Conservation (phyloP, 2,888 invertebrate genomes). For the Ectemnius lituratus region DNA sequence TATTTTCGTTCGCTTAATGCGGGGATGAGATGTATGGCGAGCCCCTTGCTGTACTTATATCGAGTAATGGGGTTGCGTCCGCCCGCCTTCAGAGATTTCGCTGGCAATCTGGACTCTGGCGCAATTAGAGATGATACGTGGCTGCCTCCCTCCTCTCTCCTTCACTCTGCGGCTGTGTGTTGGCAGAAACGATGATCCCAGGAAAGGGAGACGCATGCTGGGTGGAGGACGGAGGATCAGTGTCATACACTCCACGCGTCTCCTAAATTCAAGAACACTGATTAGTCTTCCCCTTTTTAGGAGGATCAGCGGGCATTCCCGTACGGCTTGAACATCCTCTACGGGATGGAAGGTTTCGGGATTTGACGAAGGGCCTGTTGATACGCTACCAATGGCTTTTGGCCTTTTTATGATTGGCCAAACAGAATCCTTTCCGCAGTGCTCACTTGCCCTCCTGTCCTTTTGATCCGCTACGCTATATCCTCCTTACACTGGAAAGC, state of each 20-base stretch:
- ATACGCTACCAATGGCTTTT: conserved; percentile 68
- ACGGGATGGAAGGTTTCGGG: conserved; percentile 40
- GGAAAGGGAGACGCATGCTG: conserved; percentile 2
- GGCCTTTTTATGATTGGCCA: conserved; percentile 69
- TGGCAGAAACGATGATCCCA: conserved; percentile 1
- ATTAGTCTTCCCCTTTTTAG: conserved; percentile 52
- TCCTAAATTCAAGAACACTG: conserved; percentile 43
- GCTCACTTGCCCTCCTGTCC: conserved; percentile 38
- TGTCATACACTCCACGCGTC: conserved; percentile 11
- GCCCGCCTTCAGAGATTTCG: not conserved
- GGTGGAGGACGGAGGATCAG: conserved; percentile 21
- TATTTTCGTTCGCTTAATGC: not conserved
- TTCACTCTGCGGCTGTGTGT: not conserved
- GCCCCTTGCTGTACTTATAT: not conserved
- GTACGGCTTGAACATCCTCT: conserved; percentile 57
- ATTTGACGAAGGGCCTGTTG: conserved; percentile 52
- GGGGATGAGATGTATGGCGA: not conserved
- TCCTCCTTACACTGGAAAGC: conserved; percentile 27
- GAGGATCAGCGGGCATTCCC: conserved; percentile 58
- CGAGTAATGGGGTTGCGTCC: not conserved
- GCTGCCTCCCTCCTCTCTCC: not conserved
- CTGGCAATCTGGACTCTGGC: not conserved
- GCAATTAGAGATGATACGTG: conserved; percentile 6
- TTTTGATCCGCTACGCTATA: conserved; percentile 60
- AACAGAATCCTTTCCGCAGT: conserved; percentile 61